Evolutionary conservation across 2,113 vertebrate genomes (phyloP), one percentile per base, ranked within the genome.

Genomic region (Pollachius pollachius): DNA sequence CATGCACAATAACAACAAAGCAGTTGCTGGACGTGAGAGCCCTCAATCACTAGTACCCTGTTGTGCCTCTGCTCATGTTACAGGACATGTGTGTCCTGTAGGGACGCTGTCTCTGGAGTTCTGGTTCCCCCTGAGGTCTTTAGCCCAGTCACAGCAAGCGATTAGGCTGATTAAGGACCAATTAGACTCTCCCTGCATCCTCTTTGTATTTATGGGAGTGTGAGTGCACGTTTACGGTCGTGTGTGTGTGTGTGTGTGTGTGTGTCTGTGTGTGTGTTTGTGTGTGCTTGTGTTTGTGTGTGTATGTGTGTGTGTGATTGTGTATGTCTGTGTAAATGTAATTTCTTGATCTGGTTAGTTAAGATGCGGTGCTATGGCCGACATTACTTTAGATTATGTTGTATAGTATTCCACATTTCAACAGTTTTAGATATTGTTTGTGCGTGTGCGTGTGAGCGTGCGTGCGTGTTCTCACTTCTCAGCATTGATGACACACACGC

Each of bases 241-340:
- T 52, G 57, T 62, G 67, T 21, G 34, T 62, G 68, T 48, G 58
- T 69, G 18, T 48, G 67, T 69, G 67, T 48, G 58, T 21, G 12
- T 57, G 41, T 57, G 52, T 18, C 27, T 56, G 21, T 68, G 66
- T 68, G 54, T 58, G 56, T 41, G 57, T 68, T 56, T 68, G 67
- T 68, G 67, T 68, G 67, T 68, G 67, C 37, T 57, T 69, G 57
- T 30, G 65, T 76, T 23, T 1, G 66, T 68, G 67, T 48, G 48
- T 68, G 64, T 75, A 62, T 71, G 23, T 34, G 57, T 71, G 54
- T 48, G 67, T 18, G 64, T 11, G 69, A 41, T 41, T 6, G 6
- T 79, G 79, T 27, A 64, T 8, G 71, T 56, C 17, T 15, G 15
- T 16, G 4, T 56, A 15, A 12, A 56, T 56, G 54, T 56, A 4